phyloP scores from a whole-genome alignment of 2,113 vertebrate genomes.

The Hippopotamus amphibius region DNA sequence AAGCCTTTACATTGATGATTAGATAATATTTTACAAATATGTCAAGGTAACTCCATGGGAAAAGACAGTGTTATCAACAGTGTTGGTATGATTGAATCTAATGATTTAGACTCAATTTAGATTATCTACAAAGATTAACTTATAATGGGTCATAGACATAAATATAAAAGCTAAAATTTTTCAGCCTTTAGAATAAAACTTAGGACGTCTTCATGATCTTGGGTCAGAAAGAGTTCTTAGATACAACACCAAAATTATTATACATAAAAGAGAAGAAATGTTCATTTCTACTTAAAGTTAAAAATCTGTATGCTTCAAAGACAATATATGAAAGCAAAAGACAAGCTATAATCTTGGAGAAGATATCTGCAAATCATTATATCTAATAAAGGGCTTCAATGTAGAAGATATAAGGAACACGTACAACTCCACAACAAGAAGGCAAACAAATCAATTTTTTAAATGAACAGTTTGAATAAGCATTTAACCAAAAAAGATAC shows the following conservation, averaged over 20 bases:
- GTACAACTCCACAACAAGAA: not conserved
- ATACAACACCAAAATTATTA: not conserved
- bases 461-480: not conserved
- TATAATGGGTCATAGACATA: not conserved
- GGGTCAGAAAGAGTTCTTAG: not conserved
- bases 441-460: not conserved
- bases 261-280: not conserved
- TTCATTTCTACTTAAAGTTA: not conserved
- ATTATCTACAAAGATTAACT: not conserved
- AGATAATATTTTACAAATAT: not conserved
- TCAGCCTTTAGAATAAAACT: not conserved
- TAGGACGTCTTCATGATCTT: not conserved
- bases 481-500: not conserved
- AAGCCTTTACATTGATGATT: not conserved
- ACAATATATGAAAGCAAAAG: not conserved
- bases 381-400: not conserved
- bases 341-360: not conserved
- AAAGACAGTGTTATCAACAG: not conserved
- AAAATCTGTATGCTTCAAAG: not conserved
- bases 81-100: not conserved
- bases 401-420: not conserved
- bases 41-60: not conserved
- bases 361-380: not conserved
- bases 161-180: not conserved
- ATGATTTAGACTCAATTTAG: not conserved